Evolutionary conservation across 2,888 invertebrate species (phyloP).

Genomic region (Rhingia rostrata): DNA sequence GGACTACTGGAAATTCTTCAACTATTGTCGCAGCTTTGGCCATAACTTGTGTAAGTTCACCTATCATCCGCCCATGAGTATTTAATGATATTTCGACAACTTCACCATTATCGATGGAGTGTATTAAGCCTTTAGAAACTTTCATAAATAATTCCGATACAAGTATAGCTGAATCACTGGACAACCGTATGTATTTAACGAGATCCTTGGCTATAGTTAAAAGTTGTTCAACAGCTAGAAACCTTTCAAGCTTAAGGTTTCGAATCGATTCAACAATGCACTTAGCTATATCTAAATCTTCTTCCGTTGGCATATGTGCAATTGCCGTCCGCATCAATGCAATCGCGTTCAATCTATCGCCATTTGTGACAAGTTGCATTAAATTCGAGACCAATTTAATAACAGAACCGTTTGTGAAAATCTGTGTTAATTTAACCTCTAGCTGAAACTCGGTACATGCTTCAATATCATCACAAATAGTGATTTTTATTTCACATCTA

Average conservation of each 20-base stretch:
- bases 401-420: slow-evolving; percentile 29
- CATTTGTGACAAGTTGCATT: slow-evolving; percentile 43
- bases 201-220: slow-evolving; percentile 52
- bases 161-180: slow-evolving; percentile 54
- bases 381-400: slow-evolving; percentile 58
- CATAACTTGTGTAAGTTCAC: slow-evolving; percentile 53
- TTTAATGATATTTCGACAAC: slow-evolving; percentile 49
- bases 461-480: slow-evolving; percentile 75
- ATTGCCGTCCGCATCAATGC: slow-evolving; percentile 46
- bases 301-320: slow-evolving; percentile 31
- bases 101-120: slow-evolving; percentile 66
- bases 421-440: slow-evolving; percentile 51
- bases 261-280: slow-evolving; percentile 47
- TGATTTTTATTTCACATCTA: slow-evolving; percentile 54
- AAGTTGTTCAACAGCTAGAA: slow-evolving; percentile 75
- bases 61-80: slow-evolving; percentile 52
- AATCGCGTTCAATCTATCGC: slow-evolving; percentile 62
- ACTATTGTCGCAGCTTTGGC: slow-evolving; percentile 47
- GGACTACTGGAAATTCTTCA: slow-evolving; percentile 67
- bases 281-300: slow-evolving; percentile 12
- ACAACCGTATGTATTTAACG: slow-evolving; percentile 40
- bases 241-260: slow-evolving; percentile 44
- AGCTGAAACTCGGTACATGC: slow-evolving; percentile 68
- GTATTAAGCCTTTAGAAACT: slow-evolving; percentile 52
- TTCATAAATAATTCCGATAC: slow-evolving; percentile 67